Base-by-base conservation (phyloP, 2,888 invertebrate genomes). In the Polia nebulosa region DNA sequence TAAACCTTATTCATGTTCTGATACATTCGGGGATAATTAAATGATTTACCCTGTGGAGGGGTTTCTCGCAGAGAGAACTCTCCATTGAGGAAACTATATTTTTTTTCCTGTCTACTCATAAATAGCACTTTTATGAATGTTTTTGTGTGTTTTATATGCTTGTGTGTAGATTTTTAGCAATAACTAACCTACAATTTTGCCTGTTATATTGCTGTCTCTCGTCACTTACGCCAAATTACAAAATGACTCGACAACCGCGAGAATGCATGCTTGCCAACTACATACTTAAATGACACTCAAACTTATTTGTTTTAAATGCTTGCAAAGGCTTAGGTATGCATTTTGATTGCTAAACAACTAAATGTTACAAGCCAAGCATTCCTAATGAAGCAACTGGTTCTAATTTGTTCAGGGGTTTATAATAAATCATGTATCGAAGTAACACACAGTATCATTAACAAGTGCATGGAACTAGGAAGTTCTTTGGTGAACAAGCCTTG, bases 221-320 rank as follows among this genome's bases (percentile, higher is more conserved):
- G 45, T 91, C 68, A 87, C 93, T 93, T 93, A 87, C 60, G 77
- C 92, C 93, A 89, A 84, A 78, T 61, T 76, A 76, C 83, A 88
- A 85, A 85, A 89, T 90, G 90, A 93, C 89, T 90, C 90, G 90
- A 85, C 88, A 87, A 82, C 84, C 85, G 79, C 80, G 84, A 83
- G 84, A 87, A 85, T 81, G 83, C 90, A 90, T 92, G 90, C 89
- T 91, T 92, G 91, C 92, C 90, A 91, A 91, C 89, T 80, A 85
- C 88, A 87, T 87, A 89, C 90, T 85, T 87, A 88, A 89, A 89
- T 87, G 89, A 91, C 89, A 90, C 78, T 76, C 73, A 88, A 88
- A 89, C 85, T 85, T 85, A 89, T 89, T 89, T 85, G 86, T 86
- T 84, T 83, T 73, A 81, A 82, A 80, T 75, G 78, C 78, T 84